A percentile compares a stretch with the other conserved stretches of the same genome.
These are phyloP conservation scores for Cydia pomonella DNA, from an alignment of 1,140 invertebrate species.

Conservation along the genomic window DNA sequence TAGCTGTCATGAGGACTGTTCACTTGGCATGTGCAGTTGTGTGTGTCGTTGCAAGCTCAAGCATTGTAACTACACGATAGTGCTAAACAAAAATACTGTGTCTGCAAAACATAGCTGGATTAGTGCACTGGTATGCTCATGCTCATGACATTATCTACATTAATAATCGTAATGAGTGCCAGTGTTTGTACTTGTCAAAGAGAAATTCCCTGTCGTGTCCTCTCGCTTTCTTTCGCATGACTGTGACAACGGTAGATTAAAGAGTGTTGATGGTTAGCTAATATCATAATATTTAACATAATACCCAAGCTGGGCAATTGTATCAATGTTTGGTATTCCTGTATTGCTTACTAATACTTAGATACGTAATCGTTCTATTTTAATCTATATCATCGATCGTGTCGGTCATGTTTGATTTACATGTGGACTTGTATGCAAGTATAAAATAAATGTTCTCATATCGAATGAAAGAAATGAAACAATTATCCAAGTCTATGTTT, in stretches of 20 bases:
- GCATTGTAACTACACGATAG: not conserved
- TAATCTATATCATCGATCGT: not conserved
- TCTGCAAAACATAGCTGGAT: not conserved
- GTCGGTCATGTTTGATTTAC: not conserved
- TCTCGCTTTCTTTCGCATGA: slow-evolving; percentile 15
- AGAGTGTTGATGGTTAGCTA: not conserved
- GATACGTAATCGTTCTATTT: not conserved
- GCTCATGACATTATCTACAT: slow-evolving; percentile 20
- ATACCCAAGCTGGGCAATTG: not conserved
- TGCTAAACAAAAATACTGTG: not conserved
- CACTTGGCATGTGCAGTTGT: not conserved
- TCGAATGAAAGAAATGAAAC: not conserved
- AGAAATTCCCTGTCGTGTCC: slow-evolving; percentile 14
- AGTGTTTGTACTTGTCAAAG: slow-evolving; percentile 27
- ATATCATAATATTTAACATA: not conserved
- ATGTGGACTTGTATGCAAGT: not conserved
- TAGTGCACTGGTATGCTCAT: slow-evolving; percentile 6
- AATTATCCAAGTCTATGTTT: slow-evolving; percentile 18
- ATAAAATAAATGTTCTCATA: not conserved
- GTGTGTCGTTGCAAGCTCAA: not conserved
- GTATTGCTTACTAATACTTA: too few species aligned
- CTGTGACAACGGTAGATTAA: not conserved
- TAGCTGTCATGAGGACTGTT: not conserved
- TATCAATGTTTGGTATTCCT: too few species aligned
- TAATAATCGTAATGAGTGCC: slow-evolving; percentile 30